A percentile compares a stretch with the other conserved stretches of the same genome.
Conservation (phyloP, 1,140 invertebrate species). For the Camponotus pennsylvanicus region DNA sequence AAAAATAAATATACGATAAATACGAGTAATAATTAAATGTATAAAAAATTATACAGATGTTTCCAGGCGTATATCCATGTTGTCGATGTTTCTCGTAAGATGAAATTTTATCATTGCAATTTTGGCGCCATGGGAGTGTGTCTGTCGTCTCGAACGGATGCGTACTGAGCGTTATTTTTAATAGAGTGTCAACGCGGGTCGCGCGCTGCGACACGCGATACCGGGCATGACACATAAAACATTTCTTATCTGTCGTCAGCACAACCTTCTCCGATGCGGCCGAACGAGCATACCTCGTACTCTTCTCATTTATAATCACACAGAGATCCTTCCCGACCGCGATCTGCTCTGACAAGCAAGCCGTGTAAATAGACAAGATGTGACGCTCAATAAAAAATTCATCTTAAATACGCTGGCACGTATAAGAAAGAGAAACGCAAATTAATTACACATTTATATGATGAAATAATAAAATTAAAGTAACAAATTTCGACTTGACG, state of each 20-base stretch:
- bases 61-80: no score
- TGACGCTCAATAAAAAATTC: background rate
- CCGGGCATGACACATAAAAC: slow-evolving; percentile 75
- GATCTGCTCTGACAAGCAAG: background rate
- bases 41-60: background rate
- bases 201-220: slow-evolving; percentile 69
- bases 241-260: slow-evolving; percentile 78
- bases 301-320: slow-evolving; percentile 25
- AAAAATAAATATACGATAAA: background rate
- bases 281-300: slow-evolving; percentile 1
- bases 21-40: background rate
- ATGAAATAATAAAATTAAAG: slow-evolving; percentile 6
- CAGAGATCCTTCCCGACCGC: background rate
- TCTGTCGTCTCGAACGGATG: background rate
- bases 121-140: background rate
- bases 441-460: background rate
- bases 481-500: background rate
- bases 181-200: slow-evolving; percentile 72
- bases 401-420: background rate
- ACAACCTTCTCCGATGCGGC: slow-evolving; percentile 41
- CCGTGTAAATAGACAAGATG: background rate
- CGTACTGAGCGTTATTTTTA: slow-evolving; percentile 76
- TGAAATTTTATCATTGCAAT: background rate
- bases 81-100: background rate
- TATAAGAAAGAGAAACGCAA: background rate